Conservation (phyloP, 2,113 vertebrate genomes). For the Brachypteracias leptosomus region DNA sequence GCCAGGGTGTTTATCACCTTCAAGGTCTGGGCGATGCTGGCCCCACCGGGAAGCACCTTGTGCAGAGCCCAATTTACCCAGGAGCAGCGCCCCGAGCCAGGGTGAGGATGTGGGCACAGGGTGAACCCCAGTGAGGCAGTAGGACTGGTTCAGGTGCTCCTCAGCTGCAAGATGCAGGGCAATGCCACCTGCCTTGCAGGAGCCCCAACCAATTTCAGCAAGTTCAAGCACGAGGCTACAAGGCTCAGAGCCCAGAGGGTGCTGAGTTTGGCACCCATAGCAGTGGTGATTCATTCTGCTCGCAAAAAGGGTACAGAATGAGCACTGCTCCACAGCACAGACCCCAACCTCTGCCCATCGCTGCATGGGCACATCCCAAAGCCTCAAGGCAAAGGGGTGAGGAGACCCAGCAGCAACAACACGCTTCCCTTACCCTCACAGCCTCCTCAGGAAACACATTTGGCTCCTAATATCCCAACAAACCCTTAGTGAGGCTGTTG, state of each 20-base stretch:
- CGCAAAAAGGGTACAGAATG: background rate
- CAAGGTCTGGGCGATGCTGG: background rate
- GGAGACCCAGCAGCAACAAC: background rate
- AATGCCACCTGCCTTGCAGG: background rate
- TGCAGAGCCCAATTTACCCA: background rate
- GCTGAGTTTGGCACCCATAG: background rate
- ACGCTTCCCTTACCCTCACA: background rate
- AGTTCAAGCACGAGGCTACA: background rate
- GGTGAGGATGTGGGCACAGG: background rate
- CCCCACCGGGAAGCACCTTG: background rate
- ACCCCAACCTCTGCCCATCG: background rate
- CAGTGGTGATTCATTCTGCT: background rate
- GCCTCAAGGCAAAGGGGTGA: background rate
- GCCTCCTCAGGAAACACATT: background rate
- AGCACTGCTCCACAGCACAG: background rate
- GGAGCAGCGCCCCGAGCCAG: background rate
- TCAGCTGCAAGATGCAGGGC: background rate
- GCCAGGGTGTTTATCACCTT: background rate
- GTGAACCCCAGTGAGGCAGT: accelerated
- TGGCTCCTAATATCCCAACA: background rate
- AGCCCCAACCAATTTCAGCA: background rate
- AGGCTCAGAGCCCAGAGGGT: background rate
- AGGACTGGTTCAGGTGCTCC: accelerated
- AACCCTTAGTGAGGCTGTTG: background rate
- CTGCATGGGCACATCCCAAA: accelerated